A percentile compares a stretch with the other conserved stretches of the same genome.
phyloP scores from a whole-genome alignment of 64 coral and sea anemone species.

The Actinia tenebrosa region DNA sequence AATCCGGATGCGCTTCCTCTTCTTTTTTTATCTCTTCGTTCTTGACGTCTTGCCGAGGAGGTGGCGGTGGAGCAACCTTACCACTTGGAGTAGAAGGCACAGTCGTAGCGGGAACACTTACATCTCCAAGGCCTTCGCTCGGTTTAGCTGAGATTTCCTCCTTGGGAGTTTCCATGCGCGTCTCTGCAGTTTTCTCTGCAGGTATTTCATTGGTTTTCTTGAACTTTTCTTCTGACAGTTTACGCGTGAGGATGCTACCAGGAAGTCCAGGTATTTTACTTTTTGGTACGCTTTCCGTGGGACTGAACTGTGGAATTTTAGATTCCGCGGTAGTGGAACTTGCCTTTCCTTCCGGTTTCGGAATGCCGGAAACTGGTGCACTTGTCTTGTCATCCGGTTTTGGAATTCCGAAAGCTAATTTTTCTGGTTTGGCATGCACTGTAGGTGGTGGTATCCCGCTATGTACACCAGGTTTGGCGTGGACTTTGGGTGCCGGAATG shows the following conservation, averaged over 20 bases:
- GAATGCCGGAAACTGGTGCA: neutral
- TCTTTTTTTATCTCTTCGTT: neutral
- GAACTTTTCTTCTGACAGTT: conserved; percentile 22
- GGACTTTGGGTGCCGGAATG: neutral
- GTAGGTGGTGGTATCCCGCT: too few relatives aligned
- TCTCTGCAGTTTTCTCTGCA: neutral
- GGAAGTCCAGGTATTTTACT: conserved; percentile 27
- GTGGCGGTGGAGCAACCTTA: conserved; percentile 28
- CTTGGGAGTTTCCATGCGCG: neutral
- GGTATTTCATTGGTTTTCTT: neutral
- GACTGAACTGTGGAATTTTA: conserved; percentile 12
- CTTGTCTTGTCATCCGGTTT: neutral
- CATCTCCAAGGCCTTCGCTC: neutral
- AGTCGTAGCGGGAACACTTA: neutral
- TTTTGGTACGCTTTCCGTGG: neutral
- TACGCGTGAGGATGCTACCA: conserved; percentile 14
- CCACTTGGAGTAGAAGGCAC: neutral
- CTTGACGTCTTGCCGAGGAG: conserved; percentile 7
- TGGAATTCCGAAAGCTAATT: neutral
- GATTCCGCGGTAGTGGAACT: neutral
- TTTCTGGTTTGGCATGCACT: too few relatives aligned
- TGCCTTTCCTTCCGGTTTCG: conserved; percentile 4
- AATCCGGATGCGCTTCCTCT: conserved; percentile 16
- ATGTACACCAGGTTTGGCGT: neutral
- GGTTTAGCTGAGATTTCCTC: neutral